Conservation (phyloP, 1,140 invertebrate species). For the Diachasmimorpha longicaudata region DNA sequence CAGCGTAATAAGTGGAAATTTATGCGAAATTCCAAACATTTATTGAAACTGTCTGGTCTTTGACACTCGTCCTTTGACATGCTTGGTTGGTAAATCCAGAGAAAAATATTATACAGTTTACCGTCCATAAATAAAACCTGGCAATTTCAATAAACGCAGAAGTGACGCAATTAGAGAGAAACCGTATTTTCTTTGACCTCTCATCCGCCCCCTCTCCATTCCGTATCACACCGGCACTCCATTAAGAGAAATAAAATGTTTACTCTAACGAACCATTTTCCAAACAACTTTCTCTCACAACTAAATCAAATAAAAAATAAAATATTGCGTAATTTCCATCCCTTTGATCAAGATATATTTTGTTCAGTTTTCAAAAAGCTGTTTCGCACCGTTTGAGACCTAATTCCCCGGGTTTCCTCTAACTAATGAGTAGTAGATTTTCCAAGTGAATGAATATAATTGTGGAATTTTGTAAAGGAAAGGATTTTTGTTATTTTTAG, state of each 20-base stretch:
- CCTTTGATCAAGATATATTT: neutral
- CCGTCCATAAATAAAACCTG: conserved; percentile 2
- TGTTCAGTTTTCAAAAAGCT: neutral
- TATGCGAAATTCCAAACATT: too few species aligned
- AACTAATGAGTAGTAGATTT: neutral
- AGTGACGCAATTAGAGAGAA: conserved; percentile 25
- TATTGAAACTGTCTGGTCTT: too few species aligned
- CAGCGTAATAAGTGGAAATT: too few species aligned
- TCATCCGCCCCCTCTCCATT: neutral
- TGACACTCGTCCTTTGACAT: neutral
- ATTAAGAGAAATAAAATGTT: conserved; percentile 13
- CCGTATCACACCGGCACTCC: neutral
- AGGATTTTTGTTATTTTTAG: neutral
- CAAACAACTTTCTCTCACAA: neutral
- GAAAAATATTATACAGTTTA: neutral
- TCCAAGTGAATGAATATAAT: neutral
- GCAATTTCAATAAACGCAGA: conserved; percentile 23
- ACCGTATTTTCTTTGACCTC: neutral
- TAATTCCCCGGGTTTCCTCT: neutral
- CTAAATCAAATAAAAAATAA: neutral
- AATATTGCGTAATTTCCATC: neutral
- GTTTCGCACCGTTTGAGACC: neutral
- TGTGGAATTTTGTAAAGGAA: neutral
- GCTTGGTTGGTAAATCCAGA: neutral
- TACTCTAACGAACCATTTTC: conserved; percentile 1